Conservation (phyloP, 2,888 invertebrate species). For the Tanytarsus gracilentus region DNA sequence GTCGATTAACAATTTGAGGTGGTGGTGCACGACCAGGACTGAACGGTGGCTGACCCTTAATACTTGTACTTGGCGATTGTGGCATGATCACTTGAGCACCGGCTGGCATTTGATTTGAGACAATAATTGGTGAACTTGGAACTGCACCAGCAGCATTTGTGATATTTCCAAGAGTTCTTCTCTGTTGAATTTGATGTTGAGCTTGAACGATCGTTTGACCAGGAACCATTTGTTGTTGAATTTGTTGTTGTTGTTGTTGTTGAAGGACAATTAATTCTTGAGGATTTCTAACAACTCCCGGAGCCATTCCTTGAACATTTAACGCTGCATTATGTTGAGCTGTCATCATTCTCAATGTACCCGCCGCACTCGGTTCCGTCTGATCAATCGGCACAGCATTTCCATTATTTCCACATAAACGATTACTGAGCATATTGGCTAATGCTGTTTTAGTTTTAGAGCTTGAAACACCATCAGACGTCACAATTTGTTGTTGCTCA, state of each 20-base stretch:
- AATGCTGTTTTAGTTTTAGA: conserved; percentile 90
- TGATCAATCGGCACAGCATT: conserved; percentile 43
- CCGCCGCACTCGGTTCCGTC: conserved; percentile 56
- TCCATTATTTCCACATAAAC: conserved; percentile 56
- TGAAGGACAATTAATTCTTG: conserved; percentile 50
- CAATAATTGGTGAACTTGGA: conserved; percentile 33
- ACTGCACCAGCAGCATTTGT: conserved; percentile 41
- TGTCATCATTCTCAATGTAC: conserved; percentile 69
- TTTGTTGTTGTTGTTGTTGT: conserved; percentile 47
- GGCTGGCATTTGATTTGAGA: conserved; percentile 29
- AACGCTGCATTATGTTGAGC: conserved; percentile 65
- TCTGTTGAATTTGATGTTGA: conserved; percentile 44
- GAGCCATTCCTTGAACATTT: conserved; percentile 41
- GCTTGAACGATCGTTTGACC: conserved; percentile 38
- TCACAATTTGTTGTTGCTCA: conserved; percentile 25
- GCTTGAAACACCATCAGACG: conserved; percentile 48
- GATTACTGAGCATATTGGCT: conserved; percentile 85
- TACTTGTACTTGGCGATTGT: conserved; percentile 33
- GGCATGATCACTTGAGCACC: conserved; percentile 34
- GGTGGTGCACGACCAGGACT: conserved; percentile 47
- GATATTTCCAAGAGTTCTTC: conserved; percentile 48
- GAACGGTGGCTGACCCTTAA: conserved; percentile 37
- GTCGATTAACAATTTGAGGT: conserved; percentile 44
- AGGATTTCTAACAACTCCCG: conserved; percentile 35
- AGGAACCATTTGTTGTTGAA: conserved; percentile 40